A percentile compares a stretch with the other conserved stretches of the same genome.
Evolutionary conservation across 2,888 invertebrate species (phyloP).

Genomic region (Ganaspis brasiliensis): DNA sequence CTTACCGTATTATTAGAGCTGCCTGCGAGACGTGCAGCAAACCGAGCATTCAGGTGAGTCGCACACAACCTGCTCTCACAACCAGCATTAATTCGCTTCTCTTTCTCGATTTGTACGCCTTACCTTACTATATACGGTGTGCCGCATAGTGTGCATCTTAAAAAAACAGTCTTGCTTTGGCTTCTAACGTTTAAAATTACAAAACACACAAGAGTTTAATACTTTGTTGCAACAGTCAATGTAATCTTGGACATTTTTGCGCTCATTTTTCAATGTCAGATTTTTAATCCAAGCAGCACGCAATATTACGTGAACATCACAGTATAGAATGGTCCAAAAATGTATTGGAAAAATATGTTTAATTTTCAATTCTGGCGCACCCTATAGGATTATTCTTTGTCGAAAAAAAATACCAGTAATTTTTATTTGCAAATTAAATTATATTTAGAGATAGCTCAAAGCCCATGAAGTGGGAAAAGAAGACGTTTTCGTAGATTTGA

Average conservation of each 20-base stretch:
- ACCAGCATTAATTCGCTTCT: constrained; percentile 42
- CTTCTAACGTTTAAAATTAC: constrained; percentile 7
- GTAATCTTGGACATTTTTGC: not conserved
- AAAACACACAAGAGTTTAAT: not conserved
- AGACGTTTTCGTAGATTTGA: too few species aligned
- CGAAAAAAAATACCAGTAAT: too few species aligned
- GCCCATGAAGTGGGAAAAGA: too few species aligned
- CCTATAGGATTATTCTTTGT: too few species aligned
- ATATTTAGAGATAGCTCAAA: too few species aligned
- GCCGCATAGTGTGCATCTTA: not conserved
- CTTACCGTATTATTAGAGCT: constrained; percentile 63
- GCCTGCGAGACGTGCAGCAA: constrained; percentile 60
- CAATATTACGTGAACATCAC: too few species aligned
- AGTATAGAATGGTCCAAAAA: too few species aligned
- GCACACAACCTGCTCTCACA: constrained; percentile 54
- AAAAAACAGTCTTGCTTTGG: constrained; percentile 7
- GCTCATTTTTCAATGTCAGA: not conserved
- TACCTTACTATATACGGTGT: constrained; percentile 45
- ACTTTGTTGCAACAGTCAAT: not conserved
- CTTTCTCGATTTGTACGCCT: constrained; percentile 29
- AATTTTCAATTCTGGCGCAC: too few species aligned
- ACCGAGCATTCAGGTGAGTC: constrained; percentile 61
- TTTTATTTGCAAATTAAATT: too few species aligned
- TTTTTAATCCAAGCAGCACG: too few species aligned
- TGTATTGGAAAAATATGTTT: too few species aligned